phyloP scores from a whole-genome alignment of 2,113 vertebrate species.

The Geococcyx californianus region DNA sequence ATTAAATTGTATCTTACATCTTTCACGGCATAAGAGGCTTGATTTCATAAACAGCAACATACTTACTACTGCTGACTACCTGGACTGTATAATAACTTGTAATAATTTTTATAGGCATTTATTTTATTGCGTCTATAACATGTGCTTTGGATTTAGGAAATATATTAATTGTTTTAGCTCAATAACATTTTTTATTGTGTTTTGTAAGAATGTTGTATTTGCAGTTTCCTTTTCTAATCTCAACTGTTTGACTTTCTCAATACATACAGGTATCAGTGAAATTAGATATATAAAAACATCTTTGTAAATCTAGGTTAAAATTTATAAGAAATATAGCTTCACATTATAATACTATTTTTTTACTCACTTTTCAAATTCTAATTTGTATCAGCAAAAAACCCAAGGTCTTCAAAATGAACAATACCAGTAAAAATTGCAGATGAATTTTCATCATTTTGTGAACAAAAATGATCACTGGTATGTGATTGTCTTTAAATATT shows the following conservation, averaged over 20 bases:
- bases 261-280: background rate
- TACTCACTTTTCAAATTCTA: background rate
- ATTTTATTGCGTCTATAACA: background rate
- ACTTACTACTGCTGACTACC: background rate
- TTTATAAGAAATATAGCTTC: background rate
- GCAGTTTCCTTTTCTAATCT: background rate
- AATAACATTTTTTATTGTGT: background rate
- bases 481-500: background rate
- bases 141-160: background rate
- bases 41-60: background rate
- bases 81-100: background rate
- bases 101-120: background rate
- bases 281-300: background rate
- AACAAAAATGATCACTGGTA: background rate
- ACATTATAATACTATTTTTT: background rate
- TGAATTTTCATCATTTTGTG: background rate
- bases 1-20: background rate
- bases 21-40: background rate
- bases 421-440: background rate
- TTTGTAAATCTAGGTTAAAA: background rate
- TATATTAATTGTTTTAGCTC: background rate
- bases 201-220: background rate
- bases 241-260: background rate
- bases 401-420: background rate
- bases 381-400: background rate